Evolutionary conservation across 2,888 invertebrate species (phyloP).

Genomic region (Eupithecia centaureata): DNA sequence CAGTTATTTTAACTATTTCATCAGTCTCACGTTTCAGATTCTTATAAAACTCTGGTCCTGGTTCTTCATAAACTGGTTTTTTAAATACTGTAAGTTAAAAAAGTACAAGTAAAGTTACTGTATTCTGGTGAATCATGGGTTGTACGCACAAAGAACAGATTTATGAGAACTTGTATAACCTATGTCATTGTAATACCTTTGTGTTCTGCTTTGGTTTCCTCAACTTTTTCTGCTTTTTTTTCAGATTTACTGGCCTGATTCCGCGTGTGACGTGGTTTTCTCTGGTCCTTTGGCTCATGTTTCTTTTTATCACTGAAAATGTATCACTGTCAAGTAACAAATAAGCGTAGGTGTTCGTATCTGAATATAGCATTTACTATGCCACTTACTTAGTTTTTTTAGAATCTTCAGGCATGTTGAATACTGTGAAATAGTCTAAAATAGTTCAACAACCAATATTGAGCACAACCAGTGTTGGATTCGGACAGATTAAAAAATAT

Average conservation of each 20-base stretch:
- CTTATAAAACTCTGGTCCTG: slow-evolving; percentile 74
- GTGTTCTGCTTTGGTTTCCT: slow-evolving; percentile 49
- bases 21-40: slow-evolving; percentile 74
- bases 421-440: neutral
- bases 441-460: no score
- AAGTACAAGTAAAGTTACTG: no score
- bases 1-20: slow-evolving; percentile 76
- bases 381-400: slow-evolving; percentile 64
- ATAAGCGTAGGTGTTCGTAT: neutral
- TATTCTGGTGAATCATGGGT: no score
- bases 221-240: slow-evolving; percentile 50
- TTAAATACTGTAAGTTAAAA: slow-evolving; percentile 62
- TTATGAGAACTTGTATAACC: slow-evolving; percentile 23
- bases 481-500: no score
- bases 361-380: neutral
- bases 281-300: slow-evolving; percentile 71
- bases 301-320: slow-evolving; percentile 64
- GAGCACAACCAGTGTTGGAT: no score
- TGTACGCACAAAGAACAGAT: no score
- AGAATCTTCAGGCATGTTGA: slow-evolving; percentile 63
- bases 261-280: slow-evolving; percentile 55
- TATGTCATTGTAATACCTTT: slow-evolving; percentile 43
- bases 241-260: slow-evolving; percentile 44
- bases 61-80: slow-evolving; percentile 64
- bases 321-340: neutral